Evolutionary conservation across 2,797 vertebrate species (phyloP).

Genomic region (Ptychadena robeensis): DNA sequence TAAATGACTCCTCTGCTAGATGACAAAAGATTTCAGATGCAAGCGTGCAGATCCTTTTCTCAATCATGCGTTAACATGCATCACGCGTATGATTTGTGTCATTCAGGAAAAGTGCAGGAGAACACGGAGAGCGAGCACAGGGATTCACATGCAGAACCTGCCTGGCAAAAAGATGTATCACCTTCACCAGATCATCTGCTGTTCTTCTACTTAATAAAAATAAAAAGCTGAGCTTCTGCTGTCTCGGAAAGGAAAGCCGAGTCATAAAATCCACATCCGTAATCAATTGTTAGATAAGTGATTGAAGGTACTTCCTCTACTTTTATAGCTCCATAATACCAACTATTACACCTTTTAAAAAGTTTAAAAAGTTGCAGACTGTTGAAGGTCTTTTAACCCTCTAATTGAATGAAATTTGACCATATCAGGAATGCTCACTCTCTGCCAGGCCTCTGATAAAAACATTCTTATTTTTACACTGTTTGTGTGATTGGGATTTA

Average conservation of each 20-base stretch:
- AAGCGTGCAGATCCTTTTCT: slow-evolving; percentile 17
- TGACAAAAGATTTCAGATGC: slow-evolving; percentile 37
- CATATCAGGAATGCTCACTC: slow-evolving; percentile 41
- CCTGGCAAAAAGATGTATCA: not conserved
- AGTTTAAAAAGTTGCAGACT: slow-evolving; percentile 47
- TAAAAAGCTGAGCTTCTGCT: not conserved
- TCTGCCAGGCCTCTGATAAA: slow-evolving; percentile 55
- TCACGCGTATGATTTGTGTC: slow-evolving; percentile 21
- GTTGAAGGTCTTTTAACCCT: slow-evolving; percentile 58
- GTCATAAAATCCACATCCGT: slow-evolving; percentile 8
- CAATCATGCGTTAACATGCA: slow-evolving; percentile 20
- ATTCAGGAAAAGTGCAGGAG: not conserved
- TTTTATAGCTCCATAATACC: slow-evolving; percentile 39
- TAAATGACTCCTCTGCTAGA: slow-evolving; percentile 32
- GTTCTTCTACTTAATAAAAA: not conserved
- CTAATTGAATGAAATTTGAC: slow-evolving; percentile 60
- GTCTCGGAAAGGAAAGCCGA: not conserved
- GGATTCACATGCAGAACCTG: not conserved
- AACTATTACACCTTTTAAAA: slow-evolving; percentile 29
- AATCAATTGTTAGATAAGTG: slow-evolving; percentile 23
- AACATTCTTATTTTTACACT: slow-evolving; percentile 48
- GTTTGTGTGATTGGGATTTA: slow-evolving; percentile 53
- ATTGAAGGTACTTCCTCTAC: slow-evolving; percentile 10
- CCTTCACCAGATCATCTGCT: slow-evolving; percentile 13
- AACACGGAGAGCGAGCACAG: not conserved